Evolutionary conservation across 2,113 vertebrate species (phyloP).

Genomic region (Mesoclemmys tuberculata): DNA sequence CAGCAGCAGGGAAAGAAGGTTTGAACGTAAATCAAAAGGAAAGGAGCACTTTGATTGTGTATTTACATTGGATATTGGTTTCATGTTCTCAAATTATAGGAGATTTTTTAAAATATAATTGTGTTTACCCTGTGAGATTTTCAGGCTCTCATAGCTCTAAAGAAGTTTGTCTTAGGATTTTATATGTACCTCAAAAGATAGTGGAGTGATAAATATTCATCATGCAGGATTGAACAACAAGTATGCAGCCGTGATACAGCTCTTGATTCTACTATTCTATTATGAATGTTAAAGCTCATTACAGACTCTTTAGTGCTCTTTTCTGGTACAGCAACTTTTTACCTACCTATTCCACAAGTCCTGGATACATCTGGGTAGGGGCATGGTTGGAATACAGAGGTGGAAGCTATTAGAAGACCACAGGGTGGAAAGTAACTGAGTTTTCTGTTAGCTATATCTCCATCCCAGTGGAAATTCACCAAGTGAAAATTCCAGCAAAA

Average conservation of each 20-base stretch:
- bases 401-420: slow-evolving; percentile 21
- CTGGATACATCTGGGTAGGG: not conserved
- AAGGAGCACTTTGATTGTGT: slow-evolving; percentile 2
- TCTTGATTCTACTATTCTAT: rapidly evolving
- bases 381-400: not conserved
- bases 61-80: not conserved
- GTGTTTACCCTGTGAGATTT: slow-evolving; percentile 2
- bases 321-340: not conserved
- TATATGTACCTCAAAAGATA: rapidly evolving
- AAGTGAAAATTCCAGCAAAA: slow-evolving; percentile 1
- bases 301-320: not conserved
- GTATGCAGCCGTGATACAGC: rapidly evolving
- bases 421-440: not conserved
- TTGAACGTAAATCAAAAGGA: not conserved
- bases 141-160: not conserved
- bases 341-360: not conserved
- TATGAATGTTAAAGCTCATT: not conserved
- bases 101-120: not conserved
- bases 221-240: not conserved
- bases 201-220: not conserved
- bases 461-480: slow-evolving; percentile 18
- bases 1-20: slow-evolving; percentile 31
- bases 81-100: not conserved
- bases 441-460: not conserved
- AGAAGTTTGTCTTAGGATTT: not conserved